These are phyloP conservation scores for Cnemophilus loriae DNA, from an alignment of 2,113 vertebrate species.

Conservation along the genomic window DNA sequence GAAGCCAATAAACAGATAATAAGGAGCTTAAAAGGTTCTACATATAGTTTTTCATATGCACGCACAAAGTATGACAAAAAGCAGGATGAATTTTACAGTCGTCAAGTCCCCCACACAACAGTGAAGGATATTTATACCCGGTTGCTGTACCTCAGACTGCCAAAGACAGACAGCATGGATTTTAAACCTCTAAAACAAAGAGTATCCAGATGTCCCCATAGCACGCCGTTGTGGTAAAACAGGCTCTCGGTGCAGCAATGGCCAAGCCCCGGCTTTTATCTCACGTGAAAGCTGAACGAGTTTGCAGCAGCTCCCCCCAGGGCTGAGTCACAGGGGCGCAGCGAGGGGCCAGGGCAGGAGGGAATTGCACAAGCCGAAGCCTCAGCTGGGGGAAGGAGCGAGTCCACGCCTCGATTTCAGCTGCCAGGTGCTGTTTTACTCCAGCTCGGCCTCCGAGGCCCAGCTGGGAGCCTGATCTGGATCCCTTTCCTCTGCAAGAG, in stretches of 20 bases:
- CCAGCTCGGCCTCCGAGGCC: not conserved
- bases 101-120: not conserved
- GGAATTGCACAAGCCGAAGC: not conserved
- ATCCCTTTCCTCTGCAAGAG: not conserved
- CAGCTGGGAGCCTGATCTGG: not conserved
- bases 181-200: not conserved
- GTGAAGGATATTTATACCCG: not conserved
- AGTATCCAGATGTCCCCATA: not conserved
- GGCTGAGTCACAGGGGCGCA: not conserved
- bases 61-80: not conserved
- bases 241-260: not conserved
- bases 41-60: fast-evolving
- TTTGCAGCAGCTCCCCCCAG: not conserved
- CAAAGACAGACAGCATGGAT: not conserved
- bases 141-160: not conserved
- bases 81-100: not conserved
- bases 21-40: not conserved
- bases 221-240: fast-evolving
- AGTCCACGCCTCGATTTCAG: not conserved
- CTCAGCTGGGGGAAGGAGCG: not conserved
- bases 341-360: not conserved
- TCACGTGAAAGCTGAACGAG: not conserved
- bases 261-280: not conserved
- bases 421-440: not conserved
- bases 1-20: not conserved